Evolutionary conservation across 2,888 invertebrate species (phyloP), one percentile per base, ranked within the genome.

Genomic region (Glyphotaelius pellucidus): DNA sequence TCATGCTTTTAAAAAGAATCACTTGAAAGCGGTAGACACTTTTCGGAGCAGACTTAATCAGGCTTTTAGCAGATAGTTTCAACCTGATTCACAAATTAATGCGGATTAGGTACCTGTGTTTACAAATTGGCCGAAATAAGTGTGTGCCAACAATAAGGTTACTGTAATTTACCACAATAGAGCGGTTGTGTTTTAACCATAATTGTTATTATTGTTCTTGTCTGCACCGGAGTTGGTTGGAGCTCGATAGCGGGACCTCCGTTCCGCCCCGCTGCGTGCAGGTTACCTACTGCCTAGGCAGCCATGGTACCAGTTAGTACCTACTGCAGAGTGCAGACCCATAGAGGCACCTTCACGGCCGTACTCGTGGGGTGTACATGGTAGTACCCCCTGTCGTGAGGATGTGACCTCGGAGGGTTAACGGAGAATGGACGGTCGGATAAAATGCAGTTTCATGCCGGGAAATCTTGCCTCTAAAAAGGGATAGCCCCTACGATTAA

Each of bases 111-210:
- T 67, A 67, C 35, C 25, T 42, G 14, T 86, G 12, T 86, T 42
- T 30, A 19, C 42, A 47, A 80, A 79, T 89, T 80, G 88, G 80
- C 35, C 88, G 79, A 89, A 89, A 35, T 79, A 89, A 89, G 32
- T 79, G 80, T 67, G 88, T 38, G 88, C 88, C 79, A 89, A 32
- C n/a, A 79, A 89, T 79, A 89, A 80, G 35, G 88, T 89, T 89
- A 79, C 88, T 42, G 88, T 79, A 79, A 35, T 89, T 89, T 25
- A 32, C 80, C 79, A 89, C 88, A 89, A 89, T 79, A 79, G 80
- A 32, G 80, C 88, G 31, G 88, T 35, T 89, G 88, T 89, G 42
- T 42, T 86, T n/a, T 42, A 86, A 19, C n/a, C 19, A 86, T 86
- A 31, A 86, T 84, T 35, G 38, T 84, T 84, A 84, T 84, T 79